These are phyloP conservation scores for Volucella inanis DNA, from an alignment of 2,888 invertebrate genomes.

Conservation along the genomic window DNA sequence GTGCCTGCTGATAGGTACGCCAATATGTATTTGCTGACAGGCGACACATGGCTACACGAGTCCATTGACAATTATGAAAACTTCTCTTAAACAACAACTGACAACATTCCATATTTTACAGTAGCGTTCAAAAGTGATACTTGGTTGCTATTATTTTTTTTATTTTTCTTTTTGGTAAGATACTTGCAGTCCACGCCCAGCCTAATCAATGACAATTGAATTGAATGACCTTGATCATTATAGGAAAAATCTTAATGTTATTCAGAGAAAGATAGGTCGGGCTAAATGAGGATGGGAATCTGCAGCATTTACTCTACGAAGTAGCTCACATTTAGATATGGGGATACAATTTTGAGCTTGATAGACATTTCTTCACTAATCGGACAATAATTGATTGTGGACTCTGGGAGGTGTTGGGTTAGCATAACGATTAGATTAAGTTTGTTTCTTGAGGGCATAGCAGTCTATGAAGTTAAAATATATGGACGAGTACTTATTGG, in stretches of 20 bases:
- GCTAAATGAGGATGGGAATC: too few species aligned
- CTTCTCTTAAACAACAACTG: constrained; percentile 39
- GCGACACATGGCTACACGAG: constrained; percentile 48
- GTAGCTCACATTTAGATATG: too few species aligned
- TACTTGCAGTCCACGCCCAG: too few species aligned
- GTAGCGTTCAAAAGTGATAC: not conserved
- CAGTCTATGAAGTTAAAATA: too few species aligned
- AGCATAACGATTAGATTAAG: constrained; percentile 37
- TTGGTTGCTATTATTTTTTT: not conserved
- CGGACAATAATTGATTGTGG: not conserved
- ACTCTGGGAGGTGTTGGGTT: constrained; percentile 19
- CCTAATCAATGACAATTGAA: too few species aligned
- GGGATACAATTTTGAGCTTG: too few species aligned
- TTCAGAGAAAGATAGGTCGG: too few species aligned
- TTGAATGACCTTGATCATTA: too few species aligned
- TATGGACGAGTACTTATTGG: too few species aligned
- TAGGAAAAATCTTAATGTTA: too few species aligned
- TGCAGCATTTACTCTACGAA: too few species aligned
- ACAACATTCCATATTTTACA: constrained; percentile 50
- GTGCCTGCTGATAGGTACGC: constrained; percentile 51
- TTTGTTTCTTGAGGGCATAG: constrained; percentile 29
- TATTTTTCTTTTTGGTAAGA: too few species aligned
- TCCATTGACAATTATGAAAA: constrained; percentile 68
- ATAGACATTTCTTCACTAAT: not conserved
- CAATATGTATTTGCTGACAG: constrained; percentile 68